Evolutionary conservation across 2,113 vertebrate species (phyloP).

Genomic region (Plestiodon gilberti): DNA sequence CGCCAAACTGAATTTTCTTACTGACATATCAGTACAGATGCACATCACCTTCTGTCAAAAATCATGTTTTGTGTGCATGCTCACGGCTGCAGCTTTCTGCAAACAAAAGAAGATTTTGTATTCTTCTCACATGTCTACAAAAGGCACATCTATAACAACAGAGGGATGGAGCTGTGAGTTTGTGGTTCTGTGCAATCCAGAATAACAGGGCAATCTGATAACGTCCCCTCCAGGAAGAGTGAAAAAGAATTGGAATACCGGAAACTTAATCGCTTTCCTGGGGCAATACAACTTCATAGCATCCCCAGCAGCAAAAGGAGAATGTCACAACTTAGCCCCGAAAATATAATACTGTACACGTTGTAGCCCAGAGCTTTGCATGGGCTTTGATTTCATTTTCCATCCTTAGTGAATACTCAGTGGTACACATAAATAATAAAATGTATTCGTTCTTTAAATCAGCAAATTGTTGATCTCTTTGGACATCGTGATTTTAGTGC

Average conservation of each 20-base stretch:
- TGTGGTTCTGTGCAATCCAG: background rate
- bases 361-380: background rate
- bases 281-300: background rate
- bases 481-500: background rate
- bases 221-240: background rate
- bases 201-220: background rate
- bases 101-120: background rate
- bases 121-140: background rate
- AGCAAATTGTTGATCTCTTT: background rate
- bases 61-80: background rate
- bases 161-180: background rate
- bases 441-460: background rate
- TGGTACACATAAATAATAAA: background rate
- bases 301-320: background rate
- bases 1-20: background rate
- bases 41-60: background rate
- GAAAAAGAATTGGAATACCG: background rate
- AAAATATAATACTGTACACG: background rate
- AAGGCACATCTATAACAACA: background rate
- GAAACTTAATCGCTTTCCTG: background rate
- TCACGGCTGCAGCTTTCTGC: background rate
- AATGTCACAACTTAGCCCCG: background rate
- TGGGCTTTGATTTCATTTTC: background rate
- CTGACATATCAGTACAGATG: background rate
- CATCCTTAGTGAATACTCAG: background rate